phyloP scores from a whole-genome alignment of 2,113 vertebrate species.

The Salvelinus namaycush region DNA sequence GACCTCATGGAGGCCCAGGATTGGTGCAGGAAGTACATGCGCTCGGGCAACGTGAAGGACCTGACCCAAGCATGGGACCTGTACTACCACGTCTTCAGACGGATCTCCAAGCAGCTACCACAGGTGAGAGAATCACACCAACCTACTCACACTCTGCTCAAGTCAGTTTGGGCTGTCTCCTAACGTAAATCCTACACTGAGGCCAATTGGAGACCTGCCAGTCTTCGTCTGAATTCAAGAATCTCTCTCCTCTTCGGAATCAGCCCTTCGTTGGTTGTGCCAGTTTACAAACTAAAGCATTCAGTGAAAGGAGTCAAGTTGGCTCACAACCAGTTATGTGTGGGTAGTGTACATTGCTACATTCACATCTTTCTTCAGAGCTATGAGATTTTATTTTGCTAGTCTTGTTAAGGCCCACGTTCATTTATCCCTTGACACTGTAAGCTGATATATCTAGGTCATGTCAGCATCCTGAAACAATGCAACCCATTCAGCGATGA shows the following conservation, averaged over 20 bases:
- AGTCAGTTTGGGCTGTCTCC: too few relatives aligned
- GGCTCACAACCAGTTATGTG: not conserved
- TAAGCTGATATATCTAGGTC: not conserved
- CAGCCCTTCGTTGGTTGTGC: not conserved
- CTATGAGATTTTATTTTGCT: constrained; percentile 23
- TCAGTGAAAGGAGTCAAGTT: not conserved
- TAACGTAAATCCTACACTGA: too few relatives aligned
- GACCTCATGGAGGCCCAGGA: constrained; percentile 99
- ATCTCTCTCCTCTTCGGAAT: too few relatives aligned
- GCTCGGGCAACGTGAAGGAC: constrained; percentile 97
- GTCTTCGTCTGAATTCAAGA: too few relatives aligned
- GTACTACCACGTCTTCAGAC: constrained; percentile 96
- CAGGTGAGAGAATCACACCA: constrained; percentile 64
- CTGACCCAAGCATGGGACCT: constrained; percentile 98
- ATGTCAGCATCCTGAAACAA: not conserved
- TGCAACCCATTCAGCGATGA: not conserved
- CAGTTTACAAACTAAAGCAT: not conserved
- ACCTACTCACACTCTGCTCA: not conserved
- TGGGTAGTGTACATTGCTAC: constrained; percentile 2
- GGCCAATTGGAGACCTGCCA: too few relatives aligned
- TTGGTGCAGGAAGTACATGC: constrained; percentile 99
- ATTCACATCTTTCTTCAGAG: constrained; percentile 2
- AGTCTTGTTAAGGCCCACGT: constrained; percentile 7
- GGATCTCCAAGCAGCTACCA: constrained; percentile 97
- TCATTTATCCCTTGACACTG: constrained; percentile 28